Conservation (phyloP, 2,888 invertebrate genomes). For the Hypena proboscidalis region DNA sequence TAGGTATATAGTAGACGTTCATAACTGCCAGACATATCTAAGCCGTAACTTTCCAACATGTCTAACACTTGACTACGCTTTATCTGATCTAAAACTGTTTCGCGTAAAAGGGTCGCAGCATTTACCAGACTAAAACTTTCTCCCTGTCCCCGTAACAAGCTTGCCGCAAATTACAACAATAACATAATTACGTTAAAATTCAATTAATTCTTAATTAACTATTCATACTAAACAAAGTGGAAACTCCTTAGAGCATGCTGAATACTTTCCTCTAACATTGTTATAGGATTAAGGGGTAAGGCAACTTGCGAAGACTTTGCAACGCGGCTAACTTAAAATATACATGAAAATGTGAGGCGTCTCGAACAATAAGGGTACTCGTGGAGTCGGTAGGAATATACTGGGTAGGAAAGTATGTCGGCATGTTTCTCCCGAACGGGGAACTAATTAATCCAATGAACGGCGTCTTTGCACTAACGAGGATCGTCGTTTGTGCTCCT, state of each 20-base stretch:
- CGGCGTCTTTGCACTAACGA: slow-evolving; percentile 77
- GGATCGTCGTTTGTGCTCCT: slow-evolving; percentile 73
- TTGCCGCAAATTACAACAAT: slow-evolving; percentile 42
- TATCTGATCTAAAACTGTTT: slow-evolving; percentile 11
- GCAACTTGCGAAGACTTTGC: slow-evolving; percentile 54
- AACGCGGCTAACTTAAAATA: slow-evolving; percentile 65
- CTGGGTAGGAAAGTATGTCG: slow-evolving; percentile 63
- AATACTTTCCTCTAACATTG: slow-evolving; percentile 69
- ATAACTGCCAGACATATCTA: too few species aligned
- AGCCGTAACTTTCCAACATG: too few species aligned
- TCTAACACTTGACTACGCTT: background rate
- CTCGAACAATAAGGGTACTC: slow-evolving; percentile 62
- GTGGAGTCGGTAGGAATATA: slow-evolving; percentile 50
- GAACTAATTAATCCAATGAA: slow-evolving; percentile 83
- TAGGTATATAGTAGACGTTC: too few species aligned
- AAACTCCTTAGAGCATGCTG: slow-evolving; percentile 57
- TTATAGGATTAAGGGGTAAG: slow-evolving; percentile 67
- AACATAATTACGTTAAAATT: slow-evolving; percentile 50
- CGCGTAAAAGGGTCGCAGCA: slow-evolving; percentile 10
- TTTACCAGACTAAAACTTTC: slow-evolving; percentile 18
- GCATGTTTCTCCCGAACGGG: slow-evolving; percentile 63
- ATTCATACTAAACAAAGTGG: slow-evolving; percentile 63
- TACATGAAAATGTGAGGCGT: slow-evolving; percentile 67
- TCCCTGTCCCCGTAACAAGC: slow-evolving; percentile 25
- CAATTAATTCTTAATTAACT: slow-evolving; percentile 68